Conservation (phyloP, 2,797 vertebrate species). For the Pipistrellus pygmaeus region DNA sequence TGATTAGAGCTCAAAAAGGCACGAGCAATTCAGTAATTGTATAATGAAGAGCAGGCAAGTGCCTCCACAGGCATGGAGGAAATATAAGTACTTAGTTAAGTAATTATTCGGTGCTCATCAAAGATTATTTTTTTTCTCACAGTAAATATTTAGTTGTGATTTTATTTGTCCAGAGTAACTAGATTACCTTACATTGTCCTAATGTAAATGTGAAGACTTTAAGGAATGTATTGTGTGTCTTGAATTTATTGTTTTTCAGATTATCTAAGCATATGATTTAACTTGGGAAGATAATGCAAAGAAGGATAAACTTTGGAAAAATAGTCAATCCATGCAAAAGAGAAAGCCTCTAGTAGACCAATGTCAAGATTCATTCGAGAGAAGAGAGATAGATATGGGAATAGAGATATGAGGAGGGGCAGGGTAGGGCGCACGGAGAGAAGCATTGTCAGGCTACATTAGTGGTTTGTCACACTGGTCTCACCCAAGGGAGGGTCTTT, state of each 20-base stretch:
- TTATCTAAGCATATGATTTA: conserved; percentile 32
- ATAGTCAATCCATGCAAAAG: not conserved
- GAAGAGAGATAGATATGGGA: not conserved
- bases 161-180: conserved; percentile 78
- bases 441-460: not conserved
- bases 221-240: conserved; percentile 70
- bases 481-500: not conserved
- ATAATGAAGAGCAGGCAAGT: conserved; percentile 78
- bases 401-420: too few species aligned
- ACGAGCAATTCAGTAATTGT: conserved; percentile 80
- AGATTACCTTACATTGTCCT: conserved; percentile 69
- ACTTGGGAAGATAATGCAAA: conserved; percentile 44
- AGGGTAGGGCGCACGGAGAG: accelerated
- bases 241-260: conserved; percentile 43
- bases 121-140: conserved; percentile 74
- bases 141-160: conserved; percentile 65
- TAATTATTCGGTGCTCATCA: conserved; percentile 78
- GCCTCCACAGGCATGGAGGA: conserved; percentile 62
- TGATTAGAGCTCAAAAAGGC: conserved; percentile 81
- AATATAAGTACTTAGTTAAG: conserved; percentile 78
- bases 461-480: not conserved
- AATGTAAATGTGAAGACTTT: conserved; percentile 72
- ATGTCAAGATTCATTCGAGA: not conserved
- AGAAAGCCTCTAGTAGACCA: not conserved
- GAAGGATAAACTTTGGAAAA: conserved; percentile 1